A percentile compares a stretch with the other conserved stretches of the same genome.
Conservation (phyloP, 2,888 invertebrate genomes). For the Xiphydria camelus region DNA sequence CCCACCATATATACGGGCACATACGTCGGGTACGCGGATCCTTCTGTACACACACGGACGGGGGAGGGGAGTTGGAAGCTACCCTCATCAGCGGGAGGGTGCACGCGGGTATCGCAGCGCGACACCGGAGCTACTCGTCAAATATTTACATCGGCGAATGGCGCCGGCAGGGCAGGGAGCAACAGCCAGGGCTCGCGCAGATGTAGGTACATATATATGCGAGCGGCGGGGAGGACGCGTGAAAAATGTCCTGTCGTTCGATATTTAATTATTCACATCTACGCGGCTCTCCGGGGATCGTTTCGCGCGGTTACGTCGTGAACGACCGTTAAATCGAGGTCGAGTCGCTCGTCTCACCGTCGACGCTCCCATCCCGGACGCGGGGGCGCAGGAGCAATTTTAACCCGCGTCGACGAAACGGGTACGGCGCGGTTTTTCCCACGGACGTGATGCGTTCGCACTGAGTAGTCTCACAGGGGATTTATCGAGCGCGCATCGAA, state of each 20-base stretch:
- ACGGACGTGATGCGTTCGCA: too few species aligned
- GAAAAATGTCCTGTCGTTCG: conserved; percentile 24
- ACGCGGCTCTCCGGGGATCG: conserved; percentile 16
- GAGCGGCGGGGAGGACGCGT: conserved; percentile 10
- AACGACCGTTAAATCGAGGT: background rate
- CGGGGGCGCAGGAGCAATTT: too few species aligned
- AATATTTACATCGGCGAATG: conserved; percentile 41
- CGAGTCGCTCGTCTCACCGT: background rate
- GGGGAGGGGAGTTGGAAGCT: conserved; percentile 18
- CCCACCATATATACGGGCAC: background rate
- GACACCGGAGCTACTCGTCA: conserved; percentile 36
- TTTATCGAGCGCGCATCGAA: too few species aligned
- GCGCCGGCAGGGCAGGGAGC: conserved; percentile 11
- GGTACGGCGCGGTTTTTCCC: too few species aligned
- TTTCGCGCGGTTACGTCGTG: conserved; percentile 12
- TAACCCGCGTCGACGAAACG: too few species aligned
- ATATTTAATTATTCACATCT: conserved; percentile 27
- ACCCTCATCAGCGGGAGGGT: conserved; percentile 32
- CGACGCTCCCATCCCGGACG: background rate
- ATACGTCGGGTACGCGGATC: background rate
- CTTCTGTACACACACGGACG: conserved; percentile 3
- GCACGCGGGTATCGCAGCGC: conserved; percentile 27
- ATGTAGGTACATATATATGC: too few species aligned
- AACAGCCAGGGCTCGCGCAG: too few species aligned
- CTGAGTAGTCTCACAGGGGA: too few species aligned